Evolutionary conservation across 2,888 invertebrate genomes (phyloP).

Genomic region (Galeopsomyia nigrocyanea): DNA sequence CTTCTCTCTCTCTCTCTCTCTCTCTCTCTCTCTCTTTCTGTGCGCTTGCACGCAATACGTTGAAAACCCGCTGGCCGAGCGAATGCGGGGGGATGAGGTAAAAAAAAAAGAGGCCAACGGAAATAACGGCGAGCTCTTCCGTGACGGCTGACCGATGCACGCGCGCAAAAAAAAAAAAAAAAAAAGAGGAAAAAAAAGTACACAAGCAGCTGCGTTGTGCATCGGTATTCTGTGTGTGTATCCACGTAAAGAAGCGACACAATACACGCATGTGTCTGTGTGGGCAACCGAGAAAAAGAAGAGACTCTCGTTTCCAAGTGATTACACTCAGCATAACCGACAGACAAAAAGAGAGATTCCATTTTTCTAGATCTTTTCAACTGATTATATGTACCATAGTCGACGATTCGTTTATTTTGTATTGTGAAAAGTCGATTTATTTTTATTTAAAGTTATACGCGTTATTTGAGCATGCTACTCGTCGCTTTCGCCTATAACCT

Average conservation of each 20-base stretch:
- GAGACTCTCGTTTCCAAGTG: constrained; percentile 20
- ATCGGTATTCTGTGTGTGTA: neutral
- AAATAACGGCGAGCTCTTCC: neutral
- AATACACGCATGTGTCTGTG: neutral
- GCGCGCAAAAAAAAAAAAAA: neutral
- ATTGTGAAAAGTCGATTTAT: too few species aligned
- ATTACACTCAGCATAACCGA: constrained; percentile 4
- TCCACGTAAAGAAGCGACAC: neutral
- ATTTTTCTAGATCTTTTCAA: too few species aligned
- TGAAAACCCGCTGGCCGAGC: too few species aligned
- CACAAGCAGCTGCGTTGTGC: neutral
- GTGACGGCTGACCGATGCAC: neutral
- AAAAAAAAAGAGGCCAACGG: too few species aligned
- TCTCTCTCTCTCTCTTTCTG: constrained; percentile 16
- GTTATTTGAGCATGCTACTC: too few species aligned
- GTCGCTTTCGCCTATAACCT: too few species aligned
- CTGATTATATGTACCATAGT: too few species aligned
- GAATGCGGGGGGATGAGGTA: too few species aligned
- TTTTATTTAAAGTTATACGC: too few species aligned
- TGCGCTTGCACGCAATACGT: too few species aligned
- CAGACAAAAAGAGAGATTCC: too few species aligned
- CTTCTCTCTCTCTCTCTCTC: constrained; percentile 12
- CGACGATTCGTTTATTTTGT: too few species aligned
- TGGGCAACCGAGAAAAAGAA: neutral
- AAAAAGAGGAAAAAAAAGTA: neutral